Evolutionary conservation across 2,113 vertebrate species (phyloP).

Genomic region (Formicarius rufipectus): DNA sequence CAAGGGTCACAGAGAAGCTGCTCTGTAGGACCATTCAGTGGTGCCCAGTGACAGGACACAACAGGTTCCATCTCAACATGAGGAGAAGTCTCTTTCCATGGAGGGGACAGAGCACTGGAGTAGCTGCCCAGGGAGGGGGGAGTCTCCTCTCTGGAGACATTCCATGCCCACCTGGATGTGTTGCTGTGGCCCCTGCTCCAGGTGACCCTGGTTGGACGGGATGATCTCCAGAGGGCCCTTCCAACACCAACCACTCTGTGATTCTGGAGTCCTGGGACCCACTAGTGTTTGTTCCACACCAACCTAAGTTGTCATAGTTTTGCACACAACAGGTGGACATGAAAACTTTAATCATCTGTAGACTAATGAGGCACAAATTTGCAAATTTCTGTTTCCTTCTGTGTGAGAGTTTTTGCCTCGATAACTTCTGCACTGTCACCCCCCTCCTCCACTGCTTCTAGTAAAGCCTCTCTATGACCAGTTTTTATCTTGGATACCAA

Average conservation of each 20-base stretch:
- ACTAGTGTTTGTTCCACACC: background rate
- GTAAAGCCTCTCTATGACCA: background rate
- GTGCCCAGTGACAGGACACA: background rate
- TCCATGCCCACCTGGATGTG: background rate
- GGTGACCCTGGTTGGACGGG: background rate
- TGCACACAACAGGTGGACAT: background rate
- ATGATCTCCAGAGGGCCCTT: background rate
- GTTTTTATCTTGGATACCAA: background rate
- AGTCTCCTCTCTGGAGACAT: too few species aligned
- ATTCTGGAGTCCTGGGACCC: too few species aligned
- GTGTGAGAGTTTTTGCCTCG: background rate
- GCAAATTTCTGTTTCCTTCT: background rate
- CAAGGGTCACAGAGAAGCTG: background rate
- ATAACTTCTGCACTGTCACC: background rate
- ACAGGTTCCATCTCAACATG: background rate
- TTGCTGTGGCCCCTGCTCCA: background rate
- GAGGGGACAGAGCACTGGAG: background rate
- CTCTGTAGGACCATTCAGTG: background rate
- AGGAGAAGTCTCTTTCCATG: background rate
- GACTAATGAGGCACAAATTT: too few species aligned
- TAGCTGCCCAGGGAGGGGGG: background rate
- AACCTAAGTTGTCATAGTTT: background rate
- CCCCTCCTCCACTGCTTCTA: background rate
- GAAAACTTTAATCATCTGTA: background rate
- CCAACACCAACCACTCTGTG: fast-evolving